Conservation (phyloP, 2,888 invertebrate species). For the Noctua pronuba region DNA sequence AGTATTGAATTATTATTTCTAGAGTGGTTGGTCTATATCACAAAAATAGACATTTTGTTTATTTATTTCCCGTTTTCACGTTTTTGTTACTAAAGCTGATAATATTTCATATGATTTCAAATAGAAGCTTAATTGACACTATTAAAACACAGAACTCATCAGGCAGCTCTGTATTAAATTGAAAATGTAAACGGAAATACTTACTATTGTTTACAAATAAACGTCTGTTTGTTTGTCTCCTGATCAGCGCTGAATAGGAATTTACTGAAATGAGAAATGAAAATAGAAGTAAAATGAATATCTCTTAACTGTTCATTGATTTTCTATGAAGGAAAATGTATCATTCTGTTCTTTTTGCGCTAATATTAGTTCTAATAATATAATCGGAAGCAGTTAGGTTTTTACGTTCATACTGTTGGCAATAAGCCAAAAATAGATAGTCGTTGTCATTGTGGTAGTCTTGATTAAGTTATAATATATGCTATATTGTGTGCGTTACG, state of each 20-base stretch:
- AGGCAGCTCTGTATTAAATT: background rate
- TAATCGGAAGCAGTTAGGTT: background rate
- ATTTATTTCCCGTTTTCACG: too few species aligned
- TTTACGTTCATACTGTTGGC: background rate
- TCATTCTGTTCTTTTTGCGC: background rate
- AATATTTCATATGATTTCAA: background rate
- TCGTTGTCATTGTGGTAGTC: background rate
- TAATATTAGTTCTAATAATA: background rate
- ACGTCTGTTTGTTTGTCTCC: background rate
- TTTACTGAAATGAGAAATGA: background rate
- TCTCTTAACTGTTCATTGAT: background rate
- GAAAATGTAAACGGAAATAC: background rate
- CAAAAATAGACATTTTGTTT: too few species aligned
- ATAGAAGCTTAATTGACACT: background rate
- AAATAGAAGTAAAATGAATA: background rate
- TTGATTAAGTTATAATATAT: background rate
- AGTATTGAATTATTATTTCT: background rate
- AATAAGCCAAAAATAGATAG: background rate
- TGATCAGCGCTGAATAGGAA: background rate
- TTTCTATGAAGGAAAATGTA: background rate
- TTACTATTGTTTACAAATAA: background rate
- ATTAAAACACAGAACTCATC: background rate
- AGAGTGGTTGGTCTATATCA: background rate
- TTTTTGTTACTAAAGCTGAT: too few species aligned
- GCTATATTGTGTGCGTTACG: background rate